Percentiles rank a stretch among this genome's conserved stretches.
phyloP scores from a whole-genome alignment of 2,113 vertebrate genomes.

The Daboia siamensis region DNA sequence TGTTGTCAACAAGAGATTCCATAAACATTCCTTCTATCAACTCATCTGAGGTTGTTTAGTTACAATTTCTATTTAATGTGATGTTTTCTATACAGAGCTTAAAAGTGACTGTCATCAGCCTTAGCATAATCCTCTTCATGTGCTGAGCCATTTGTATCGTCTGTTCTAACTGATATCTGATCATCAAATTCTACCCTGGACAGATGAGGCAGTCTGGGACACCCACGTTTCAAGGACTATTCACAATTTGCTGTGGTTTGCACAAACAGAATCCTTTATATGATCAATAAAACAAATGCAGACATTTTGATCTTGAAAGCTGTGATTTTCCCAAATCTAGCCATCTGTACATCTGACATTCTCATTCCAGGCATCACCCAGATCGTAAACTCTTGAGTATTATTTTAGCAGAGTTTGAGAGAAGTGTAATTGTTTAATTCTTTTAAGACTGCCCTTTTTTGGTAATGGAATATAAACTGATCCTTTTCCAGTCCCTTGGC shows the following conservation, averaged over 20 bases:
- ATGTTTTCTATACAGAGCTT: neutral
- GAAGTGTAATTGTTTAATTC: neutral
- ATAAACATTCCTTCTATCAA: neutral
- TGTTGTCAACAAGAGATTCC: neutral
- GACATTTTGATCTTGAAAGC: neutral
- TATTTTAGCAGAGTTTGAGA: neutral
- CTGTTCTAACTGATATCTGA: neutral
- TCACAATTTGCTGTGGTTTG: neutral
- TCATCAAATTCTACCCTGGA: neutral
- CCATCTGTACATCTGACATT: neutral
- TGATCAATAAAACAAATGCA: neutral
- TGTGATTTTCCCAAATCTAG: neutral
- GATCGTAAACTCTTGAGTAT: neutral
- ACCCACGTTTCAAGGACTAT: neutral
- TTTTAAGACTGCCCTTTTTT: neutral
- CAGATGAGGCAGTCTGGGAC: neutral
- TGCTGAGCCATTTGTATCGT: neutral
- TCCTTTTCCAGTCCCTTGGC: neutral
- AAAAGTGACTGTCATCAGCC: neutral
- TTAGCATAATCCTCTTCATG: neutral
- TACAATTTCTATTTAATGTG: neutral
- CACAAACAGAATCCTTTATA: neutral
- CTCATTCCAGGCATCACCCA: neutral
- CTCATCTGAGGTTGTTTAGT: neutral
- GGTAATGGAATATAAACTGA: neutral